Conservation (phyloP, 1,140 invertebrate species). For the Saccostrea glomerata region DNA sequence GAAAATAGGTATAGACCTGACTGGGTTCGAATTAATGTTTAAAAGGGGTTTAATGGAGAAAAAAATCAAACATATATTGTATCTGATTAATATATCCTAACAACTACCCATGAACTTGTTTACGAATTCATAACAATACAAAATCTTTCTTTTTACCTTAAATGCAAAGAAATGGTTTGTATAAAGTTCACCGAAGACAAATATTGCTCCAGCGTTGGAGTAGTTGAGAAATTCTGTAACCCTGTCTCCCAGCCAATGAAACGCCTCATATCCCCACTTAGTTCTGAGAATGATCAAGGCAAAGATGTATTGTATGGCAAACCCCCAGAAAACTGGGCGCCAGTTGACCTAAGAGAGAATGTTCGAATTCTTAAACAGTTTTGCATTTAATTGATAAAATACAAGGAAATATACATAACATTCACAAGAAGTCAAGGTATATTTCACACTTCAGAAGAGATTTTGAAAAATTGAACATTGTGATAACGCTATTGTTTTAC, state of each 20-base stretch:
- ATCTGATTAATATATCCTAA: too few species aligned
- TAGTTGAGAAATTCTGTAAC: slow-evolving; percentile 88
- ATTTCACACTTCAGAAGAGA: too few species aligned
- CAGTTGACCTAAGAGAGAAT: slow-evolving; percentile 71
- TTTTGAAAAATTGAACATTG: background rate
- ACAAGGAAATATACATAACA: too few species aligned
- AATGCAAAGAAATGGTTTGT: slow-evolving; percentile 59
- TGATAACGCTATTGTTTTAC: background rate
- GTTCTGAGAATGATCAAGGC: slow-evolving; percentile 93
- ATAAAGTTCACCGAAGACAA: slow-evolving; percentile 88
- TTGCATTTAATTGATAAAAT: too few species aligned
- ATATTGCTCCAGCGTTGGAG: slow-evolving; percentile 87
- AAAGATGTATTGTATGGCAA: slow-evolving; percentile 80
- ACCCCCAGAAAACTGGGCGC: slow-evolving; percentile 72
- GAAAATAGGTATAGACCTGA: background rate
- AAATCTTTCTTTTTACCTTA: slow-evolving; percentile 48
- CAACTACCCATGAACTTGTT: too few species aligned
- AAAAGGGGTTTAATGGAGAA: too few species aligned
- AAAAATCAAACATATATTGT: too few species aligned
- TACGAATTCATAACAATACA: too few species aligned
- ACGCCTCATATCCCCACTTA: slow-evolving; percentile 86
- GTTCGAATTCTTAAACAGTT: too few species aligned
- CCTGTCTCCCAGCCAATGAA: slow-evolving; percentile 88
- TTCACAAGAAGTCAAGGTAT: too few species aligned
- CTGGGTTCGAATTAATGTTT: too few species aligned